Evolutionary conservation across 2,113 vertebrate species (phyloP).

Genomic region (Melanostigma gelatinosum): DNA sequence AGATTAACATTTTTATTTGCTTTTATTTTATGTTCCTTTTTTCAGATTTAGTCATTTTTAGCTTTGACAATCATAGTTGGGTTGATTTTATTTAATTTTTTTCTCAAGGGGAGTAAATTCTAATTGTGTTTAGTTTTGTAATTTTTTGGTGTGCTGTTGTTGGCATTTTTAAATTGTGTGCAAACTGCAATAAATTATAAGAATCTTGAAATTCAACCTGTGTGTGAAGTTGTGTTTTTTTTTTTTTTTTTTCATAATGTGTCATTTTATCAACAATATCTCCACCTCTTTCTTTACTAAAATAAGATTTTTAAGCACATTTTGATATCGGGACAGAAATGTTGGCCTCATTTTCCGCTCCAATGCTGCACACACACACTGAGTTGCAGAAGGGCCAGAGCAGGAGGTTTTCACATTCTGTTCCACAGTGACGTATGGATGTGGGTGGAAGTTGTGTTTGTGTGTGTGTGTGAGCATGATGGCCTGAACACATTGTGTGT

Average conservation of each 20-base stretch:
- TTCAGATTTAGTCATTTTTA: constrained; percentile 97
- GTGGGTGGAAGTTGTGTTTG: constrained; percentile 71
- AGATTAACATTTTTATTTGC: constrained; percentile 85
- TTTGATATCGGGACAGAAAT: neutral
- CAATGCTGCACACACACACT: neutral
- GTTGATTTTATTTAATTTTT: constrained; percentile 85
- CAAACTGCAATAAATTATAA: constrained; percentile 99
- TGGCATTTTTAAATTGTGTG: constrained; percentile 99
- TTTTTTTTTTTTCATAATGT: neutral
- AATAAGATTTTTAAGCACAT: neutral
- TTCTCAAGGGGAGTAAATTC: constrained; percentile 98
- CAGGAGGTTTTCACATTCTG: constrained; percentile 48
- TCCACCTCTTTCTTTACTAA: neutral
- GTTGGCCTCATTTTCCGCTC: neutral
- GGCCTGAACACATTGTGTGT: constrained; percentile 38
- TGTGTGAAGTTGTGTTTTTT: constrained; percentile 34
- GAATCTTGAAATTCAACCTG: constrained; percentile 83
- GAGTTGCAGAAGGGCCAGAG: constrained; percentile 11
- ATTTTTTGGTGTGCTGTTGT: constrained; percentile 99
- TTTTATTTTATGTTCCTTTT: constrained; percentile 87
- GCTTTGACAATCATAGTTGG: constrained; percentile 99
- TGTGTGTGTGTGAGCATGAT: constrained; percentile 17
- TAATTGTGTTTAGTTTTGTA: constrained; percentile 99
- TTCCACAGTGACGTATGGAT: constrained; percentile 56
- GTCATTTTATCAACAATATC: neutral